phyloP scores from a whole-genome alignment of 1,140 invertebrate species.

The Daktulosphaira vitifoliae region DNA sequence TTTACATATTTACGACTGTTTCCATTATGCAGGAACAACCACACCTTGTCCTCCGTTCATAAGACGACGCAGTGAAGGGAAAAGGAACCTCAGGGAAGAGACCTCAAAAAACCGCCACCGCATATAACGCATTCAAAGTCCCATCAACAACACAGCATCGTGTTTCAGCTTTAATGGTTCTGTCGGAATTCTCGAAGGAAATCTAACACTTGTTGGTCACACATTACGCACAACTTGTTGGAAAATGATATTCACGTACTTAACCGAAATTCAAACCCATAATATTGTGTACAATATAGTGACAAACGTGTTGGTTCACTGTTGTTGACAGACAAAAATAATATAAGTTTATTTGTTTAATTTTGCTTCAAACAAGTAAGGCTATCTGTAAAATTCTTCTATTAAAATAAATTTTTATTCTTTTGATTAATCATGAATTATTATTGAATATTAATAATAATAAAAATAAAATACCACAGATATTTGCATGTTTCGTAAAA shows the following conservation, averaged over 20 bases:
- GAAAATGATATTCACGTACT: not conserved
- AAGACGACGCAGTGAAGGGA: not conserved
- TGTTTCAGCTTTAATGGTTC: conserved; percentile 28
- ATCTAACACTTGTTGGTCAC: conserved; percentile 32
- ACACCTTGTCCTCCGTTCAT: not conserved
- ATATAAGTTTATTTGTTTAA: too few species aligned
- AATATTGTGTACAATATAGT: too few species aligned
- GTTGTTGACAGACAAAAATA: too few species aligned
- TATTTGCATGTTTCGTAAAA: too few species aligned
- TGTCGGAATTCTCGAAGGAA: conserved; percentile 15
- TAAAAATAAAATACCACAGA: too few species aligned
- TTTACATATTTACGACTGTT: conserved; percentile 34
- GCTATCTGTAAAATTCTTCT: too few species aligned
- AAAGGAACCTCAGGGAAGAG: conserved; percentile 12
- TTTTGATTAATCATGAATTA: too few species aligned
- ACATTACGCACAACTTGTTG: conserved; percentile 23
- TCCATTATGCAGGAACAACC: conserved; percentile 25
- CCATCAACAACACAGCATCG: conserved; percentile 26
- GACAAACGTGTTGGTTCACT: too few species aligned
- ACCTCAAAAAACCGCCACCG: conserved; percentile 25
- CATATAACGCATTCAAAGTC: conserved; percentile 30
- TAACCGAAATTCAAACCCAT: not conserved
- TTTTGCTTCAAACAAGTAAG: too few species aligned
- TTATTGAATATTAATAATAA: too few species aligned
- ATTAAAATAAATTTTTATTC: too few species aligned